A percentile compares a stretch with the other conserved stretches of the same genome.
Conservation (phyloP, 2,888 invertebrate species). For the Gerris lacustris region DNA sequence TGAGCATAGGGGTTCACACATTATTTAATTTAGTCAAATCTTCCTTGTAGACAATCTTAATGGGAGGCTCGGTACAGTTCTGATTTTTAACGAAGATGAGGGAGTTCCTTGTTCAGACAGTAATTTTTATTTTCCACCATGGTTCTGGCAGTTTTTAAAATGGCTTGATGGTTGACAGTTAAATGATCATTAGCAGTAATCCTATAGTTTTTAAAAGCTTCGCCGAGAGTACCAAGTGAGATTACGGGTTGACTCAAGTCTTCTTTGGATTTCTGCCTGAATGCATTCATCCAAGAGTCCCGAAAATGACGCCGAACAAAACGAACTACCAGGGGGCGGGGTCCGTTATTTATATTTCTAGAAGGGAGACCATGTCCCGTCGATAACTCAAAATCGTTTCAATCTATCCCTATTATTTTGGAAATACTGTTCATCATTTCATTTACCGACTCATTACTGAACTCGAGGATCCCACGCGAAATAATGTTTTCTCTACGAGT, state of each 20-base stretch:
- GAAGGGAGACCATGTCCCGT: neutral
- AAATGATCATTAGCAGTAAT: neutral
- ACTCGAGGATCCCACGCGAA: neutral
- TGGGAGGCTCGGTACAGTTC: neutral
- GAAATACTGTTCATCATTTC: neutral
- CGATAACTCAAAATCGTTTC: neutral
- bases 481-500: neutral
- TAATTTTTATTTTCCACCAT: neutral
- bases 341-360: neutral
- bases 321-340: neutral
- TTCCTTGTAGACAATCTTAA: too few species aligned
- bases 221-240: neutral
- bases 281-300: neutral
- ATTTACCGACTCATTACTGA: neutral
- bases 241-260: neutral
- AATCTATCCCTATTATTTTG: neutral
- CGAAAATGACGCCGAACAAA: neutral
- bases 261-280: neutral
- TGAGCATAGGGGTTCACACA: too few species aligned
- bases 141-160: neutral
- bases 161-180: neutral
- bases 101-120: neutral
- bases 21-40: too few species aligned
- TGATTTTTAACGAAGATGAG: neutral
- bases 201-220: neutral